Evolutionary conservation across 2,797 vertebrate species (phyloP), one percentile per base, ranked within the genome.

Genomic region (Lacerta viridis): DNA sequence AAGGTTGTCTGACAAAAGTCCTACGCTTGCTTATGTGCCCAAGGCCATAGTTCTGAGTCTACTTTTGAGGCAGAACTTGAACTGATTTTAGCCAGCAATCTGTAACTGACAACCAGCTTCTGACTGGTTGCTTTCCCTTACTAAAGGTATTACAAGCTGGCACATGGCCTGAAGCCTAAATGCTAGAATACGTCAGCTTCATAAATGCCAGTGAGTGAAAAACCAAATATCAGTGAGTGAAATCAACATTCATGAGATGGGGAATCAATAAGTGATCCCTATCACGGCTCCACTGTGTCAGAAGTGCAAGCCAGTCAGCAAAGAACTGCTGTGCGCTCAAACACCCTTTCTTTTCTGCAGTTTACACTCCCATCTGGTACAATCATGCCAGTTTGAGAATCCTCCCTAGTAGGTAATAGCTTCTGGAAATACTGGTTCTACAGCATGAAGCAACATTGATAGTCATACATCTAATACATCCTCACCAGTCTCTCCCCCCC

Each of bases 371-470:
- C 89, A 17, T 84, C 33, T 93, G 88, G 86, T 92, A 90, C 88
- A 95, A 94, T 87, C 77, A 17, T 80, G 85, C 84, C 50, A 91
- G 84, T 88, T 69, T 80, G 81, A 91, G 76, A 89, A 88, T 27
- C 4, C 0, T 74, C 83, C 87, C 80, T 85, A 50, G 89, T 77
- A 86, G 64, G 68, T 61, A 74, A 91, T 83, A 85, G 46, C 85
- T 85, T 79, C 94, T 91, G 90, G 95, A 93, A 94, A 94, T 90
- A 94, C 94, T 59, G 0, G 94, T 95, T 95, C 80, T 90, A 90
- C 94, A 87, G 0, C 77, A 88, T 68, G 79, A 90, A 68, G 89
- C 89, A 91, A 93, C 43, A 80, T n/a, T 77, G 68, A 76, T 0
- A 92, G 39, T 87, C 88, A 85, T 7, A 78, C 86, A 92, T 87